Base-by-base conservation (phyloP, 2,797 vertebrate species). In the Parotocinclus haroldoi region DNA sequence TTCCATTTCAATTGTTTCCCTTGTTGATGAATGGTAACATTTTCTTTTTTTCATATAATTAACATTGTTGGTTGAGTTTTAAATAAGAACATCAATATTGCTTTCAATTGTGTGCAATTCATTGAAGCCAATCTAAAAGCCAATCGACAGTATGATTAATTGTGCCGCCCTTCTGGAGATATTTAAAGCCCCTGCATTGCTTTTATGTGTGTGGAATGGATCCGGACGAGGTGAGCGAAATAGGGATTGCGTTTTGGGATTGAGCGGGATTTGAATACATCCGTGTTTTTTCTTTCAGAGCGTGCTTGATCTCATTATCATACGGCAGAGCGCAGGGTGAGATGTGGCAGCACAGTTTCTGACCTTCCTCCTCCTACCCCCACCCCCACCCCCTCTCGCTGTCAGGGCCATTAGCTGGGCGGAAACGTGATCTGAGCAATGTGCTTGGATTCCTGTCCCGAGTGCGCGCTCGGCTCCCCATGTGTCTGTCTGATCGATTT, bases 401-500 rank as follows among this genome's bases (percentile, higher is more conserved):
- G 96, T 98, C 96, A 96, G 84, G 61, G 67, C 91, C 11, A 82
- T 93, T 96, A 95, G 89, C 88, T 89, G 81, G 88, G 93, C 78
- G 68, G 88, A 89, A 91, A 87, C 88, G 80, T 96, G 95, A 97
- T 95, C 94, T 93, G 94, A 94, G 94, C 93, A 94, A 98, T 96
- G 93, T 87, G 91, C 91, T 97, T 90, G 91, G 95, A 97, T 93
- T 93, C 95, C 95, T 98, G 95, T 96, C 96, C 95, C 91, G 63
- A 92, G 92, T 93, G 93, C 89, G 92, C 93, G 91, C 93, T 91
- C 85, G 76, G 91, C 89, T 94, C 90, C 92, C 91, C 89, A 87
- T 89, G 93, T 92, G 94, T 95, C 94, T 99, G 95, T 99, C 96
- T 93, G 92, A 97, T 98, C 92, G 88, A 98, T 99, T 98, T 96